phyloP scores from a whole-genome alignment of 2,888 invertebrate genomes.

The Parthenolecanium corni region DNA sequence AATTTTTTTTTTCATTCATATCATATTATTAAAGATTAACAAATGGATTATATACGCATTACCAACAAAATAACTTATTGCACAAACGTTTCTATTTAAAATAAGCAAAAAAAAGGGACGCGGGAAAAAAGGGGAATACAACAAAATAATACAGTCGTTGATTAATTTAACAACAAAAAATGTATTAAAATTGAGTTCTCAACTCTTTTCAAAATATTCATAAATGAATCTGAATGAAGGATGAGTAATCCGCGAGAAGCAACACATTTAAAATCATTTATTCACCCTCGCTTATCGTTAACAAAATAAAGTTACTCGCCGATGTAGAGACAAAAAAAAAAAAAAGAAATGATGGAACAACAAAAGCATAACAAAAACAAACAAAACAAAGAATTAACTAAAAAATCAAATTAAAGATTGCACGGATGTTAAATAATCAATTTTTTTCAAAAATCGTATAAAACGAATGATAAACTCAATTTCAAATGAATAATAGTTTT shows the following conservation, averaged over 20 bases:
- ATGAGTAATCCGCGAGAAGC: constrained; percentile 1
- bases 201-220: constrained; percentile 12
- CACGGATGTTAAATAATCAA: too few relatives aligned
- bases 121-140: background rate
- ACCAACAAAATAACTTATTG: too few relatives aligned
- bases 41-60: too few relatives aligned
- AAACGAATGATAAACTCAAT: too few relatives aligned
- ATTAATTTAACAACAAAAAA: background rate
- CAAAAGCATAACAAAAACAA: constrained; percentile 13
- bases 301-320: background rate
- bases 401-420: constrained; percentile 3
- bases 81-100: too few relatives aligned
- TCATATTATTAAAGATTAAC: too few relatives aligned
- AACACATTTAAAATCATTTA: background rate
- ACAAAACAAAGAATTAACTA: constrained; percentile 9
- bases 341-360: constrained; percentile 8
- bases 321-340: background rate
- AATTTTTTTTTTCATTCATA: too few relatives aligned
- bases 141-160: background rate
- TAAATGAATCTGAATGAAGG: background rate
- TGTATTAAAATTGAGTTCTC: background rate
- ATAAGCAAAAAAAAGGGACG: background rate
- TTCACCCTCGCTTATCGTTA: too few relatives aligned
- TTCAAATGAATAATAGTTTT: too few relatives aligned
- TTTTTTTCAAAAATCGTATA: too few relatives aligned